Percentiles rank a stretch among this genome's conserved stretches.
Evolutionary conservation across 2,888 invertebrate species (phyloP).

Genomic region (Clostera curtula): DNA sequence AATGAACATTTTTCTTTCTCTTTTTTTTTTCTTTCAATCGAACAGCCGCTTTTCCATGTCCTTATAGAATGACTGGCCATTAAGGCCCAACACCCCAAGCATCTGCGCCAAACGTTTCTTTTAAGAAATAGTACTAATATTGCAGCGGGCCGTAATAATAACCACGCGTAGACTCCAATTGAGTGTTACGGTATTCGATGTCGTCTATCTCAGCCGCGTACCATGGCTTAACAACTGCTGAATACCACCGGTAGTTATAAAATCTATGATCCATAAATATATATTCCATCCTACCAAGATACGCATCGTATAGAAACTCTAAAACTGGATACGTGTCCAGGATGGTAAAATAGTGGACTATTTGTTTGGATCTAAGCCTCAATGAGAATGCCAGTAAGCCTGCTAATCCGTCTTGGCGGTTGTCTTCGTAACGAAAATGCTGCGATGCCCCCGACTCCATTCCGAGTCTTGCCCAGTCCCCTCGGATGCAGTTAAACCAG

Average conservation of each 20-base stretch:
- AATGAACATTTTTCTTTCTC: too few relatives aligned
- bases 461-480: slow-evolving; percentile 20
- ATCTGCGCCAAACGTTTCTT: too few relatives aligned
- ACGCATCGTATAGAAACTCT: slow-evolving; percentile 23
- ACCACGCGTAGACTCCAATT: too few relatives aligned
- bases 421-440: slow-evolving; percentile 12
- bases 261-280: not conserved
- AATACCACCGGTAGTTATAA: not conserved
- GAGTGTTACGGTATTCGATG: too few relatives aligned
- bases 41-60: too few relatives aligned
- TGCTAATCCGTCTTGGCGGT: slow-evolving; percentile 19
- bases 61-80: too few relatives aligned
- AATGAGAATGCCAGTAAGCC: slow-evolving; percentile 25
- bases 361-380: slow-evolving; percentile 18
- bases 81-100: too few relatives aligned
- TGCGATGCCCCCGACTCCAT: slow-evolving; percentile 23
- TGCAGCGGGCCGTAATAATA: too few relatives aligned
- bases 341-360: slow-evolving; percentile 24
- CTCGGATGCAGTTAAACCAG: slow-evolving; percentile 25
- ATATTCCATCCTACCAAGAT: slow-evolving; percentile 7
- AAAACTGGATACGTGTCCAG: slow-evolving; percentile 22
- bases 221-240: not conserved
- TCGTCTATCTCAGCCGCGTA: too few relatives aligned
- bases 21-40: too few relatives aligned
- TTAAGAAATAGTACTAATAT: too few relatives aligned